Evolutionary conservation across 2,797 vertebrate species (phyloP), one percentile per base, ranked within the genome.

Genomic region (Miichthys miiuy): DNA sequence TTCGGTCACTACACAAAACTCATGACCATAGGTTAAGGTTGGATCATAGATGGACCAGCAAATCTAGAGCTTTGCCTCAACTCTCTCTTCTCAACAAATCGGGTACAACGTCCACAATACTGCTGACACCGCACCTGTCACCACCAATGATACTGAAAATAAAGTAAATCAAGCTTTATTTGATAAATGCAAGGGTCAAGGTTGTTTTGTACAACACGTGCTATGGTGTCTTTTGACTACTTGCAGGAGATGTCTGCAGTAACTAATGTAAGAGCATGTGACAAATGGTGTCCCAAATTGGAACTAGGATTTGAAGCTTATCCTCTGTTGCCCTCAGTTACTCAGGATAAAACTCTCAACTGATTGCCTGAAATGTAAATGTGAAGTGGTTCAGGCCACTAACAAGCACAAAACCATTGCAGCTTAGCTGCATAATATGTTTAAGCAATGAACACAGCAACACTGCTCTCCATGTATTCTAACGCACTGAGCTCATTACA

Each of bases 301-400:
- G 60, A 65, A 68, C 13, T 42, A 21, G 16, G 11, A 75, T 68
- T 75, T 67, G 13, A 77, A 46, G 57, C 34, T 77, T 27, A 27
- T 54, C 51, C 50, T 71, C 14, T 30, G 44, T 61, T 68, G 18
- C 54, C 17, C 41, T 81, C 42, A 61, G 42, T 75, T 47, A 38
- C 72, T 69, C 21, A 42, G 54, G 38, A 83, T 71, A 57, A 68
- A 77, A 69, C 34, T 57, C 44, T 65, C 52, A 70, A 47, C 34
- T 85, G 44, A 87, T 71, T 34, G 52, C n/a, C 27, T 68, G n/a
- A 56, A 81, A 76, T 83, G 64, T 69, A 69, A 57, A 85, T 74
- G 55, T 77, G 46, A 80, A 79, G 71, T 44, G 52, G 30, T 61
- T 68, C 21, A 21, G 50, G 42, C 54, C 42, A 58, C 61, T 64